A percentile compares a stretch with the other conserved stretches of the same genome.
Conservation (phyloP, 2,113 vertebrate species). For the Pangasianodon hypophthalmus region DNA sequence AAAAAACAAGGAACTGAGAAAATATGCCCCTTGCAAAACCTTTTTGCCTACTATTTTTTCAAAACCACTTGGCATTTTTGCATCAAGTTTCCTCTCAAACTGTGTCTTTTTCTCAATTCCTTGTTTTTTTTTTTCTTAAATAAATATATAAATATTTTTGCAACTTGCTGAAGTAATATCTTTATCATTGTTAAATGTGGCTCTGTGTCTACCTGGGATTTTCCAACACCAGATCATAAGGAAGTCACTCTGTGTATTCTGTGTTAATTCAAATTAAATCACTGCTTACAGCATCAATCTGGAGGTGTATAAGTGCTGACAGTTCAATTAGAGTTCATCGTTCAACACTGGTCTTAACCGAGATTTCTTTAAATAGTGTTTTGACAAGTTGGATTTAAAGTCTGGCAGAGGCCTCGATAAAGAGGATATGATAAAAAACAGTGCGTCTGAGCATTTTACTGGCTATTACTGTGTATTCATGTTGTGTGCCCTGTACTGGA, state of each 20-base stretch:
- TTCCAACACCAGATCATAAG: slow-evolving; percentile 37
- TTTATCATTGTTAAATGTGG: slow-evolving; percentile 27
- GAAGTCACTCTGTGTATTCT: slow-evolving; percentile 43
- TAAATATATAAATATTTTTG: not conserved
- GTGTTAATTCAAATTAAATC: slow-evolving; percentile 65
- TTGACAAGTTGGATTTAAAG: slow-evolving; percentile 65
- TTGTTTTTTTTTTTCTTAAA: not conserved
- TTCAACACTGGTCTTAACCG: slow-evolving; percentile 59
- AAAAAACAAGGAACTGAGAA: not conserved
- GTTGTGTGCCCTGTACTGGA: not conserved
- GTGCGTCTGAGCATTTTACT: not conserved
- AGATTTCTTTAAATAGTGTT: slow-evolving; percentile 66
- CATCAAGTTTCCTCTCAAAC: not conserved
- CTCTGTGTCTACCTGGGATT: slow-evolving; percentile 62
- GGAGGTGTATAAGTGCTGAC: slow-evolving; percentile 49
- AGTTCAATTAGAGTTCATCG: slow-evolving; percentile 72
- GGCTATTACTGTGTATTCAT: not conserved
- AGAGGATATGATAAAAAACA: slow-evolving; percentile 62
- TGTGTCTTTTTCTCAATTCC: not conserved
- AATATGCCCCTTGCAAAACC: not conserved
- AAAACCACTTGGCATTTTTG: not conserved
- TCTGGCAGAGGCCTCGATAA: slow-evolving; percentile 57
- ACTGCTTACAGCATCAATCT: slow-evolving; percentile 65
- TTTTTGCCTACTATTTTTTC: too few relatives aligned
- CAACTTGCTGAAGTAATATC: not conserved